These are phyloP conservation scores for Desmophyllum pertusum DNA, from an alignment of 92 coral and sea anemone genomes.

Conservation along the genomic window DNA sequence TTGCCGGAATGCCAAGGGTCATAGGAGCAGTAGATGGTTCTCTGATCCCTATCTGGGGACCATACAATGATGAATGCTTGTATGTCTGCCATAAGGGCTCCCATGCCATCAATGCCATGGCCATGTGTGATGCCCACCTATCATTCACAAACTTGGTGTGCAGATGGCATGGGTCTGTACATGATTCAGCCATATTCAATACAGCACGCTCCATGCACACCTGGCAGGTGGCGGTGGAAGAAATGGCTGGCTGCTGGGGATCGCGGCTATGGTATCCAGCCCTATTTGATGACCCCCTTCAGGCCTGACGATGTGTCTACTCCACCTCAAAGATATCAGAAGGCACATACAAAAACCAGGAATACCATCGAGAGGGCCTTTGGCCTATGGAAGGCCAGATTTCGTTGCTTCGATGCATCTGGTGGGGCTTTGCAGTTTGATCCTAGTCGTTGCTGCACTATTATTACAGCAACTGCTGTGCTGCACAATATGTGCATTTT, in stretches of 20 bases:
- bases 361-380: slow-evolving; percentile 20
- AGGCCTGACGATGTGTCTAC: slow-evolving; percentile 13
- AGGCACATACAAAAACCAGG: background rate
- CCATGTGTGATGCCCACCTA: slow-evolving; percentile 11
- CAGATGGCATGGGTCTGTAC: slow-evolving; percentile 33
- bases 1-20: slow-evolving; percentile 16
- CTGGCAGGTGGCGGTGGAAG: slow-evolving; percentile 14
- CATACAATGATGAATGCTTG: slow-evolving; percentile 5
- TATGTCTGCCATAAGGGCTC: slow-evolving; percentile 35
- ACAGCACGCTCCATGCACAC: slow-evolving; percentile 28
- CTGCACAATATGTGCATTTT: slow-evolving; percentile 23
- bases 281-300: slow-evolving; percentile 24
- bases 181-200: slow-evolving; percentile 25
- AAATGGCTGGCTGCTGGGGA: slow-evolving; percentile 26
- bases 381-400: slow-evolving; percentile 13
- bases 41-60: slow-evolving; percentile 14
- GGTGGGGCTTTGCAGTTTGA: slow-evolving; percentile 18
- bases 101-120: slow-evolving; percentile 27
- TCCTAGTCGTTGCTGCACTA: slow-evolving; percentile 5
- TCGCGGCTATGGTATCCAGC: slow-evolving; percentile 20
- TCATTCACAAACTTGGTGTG: slow-evolving; percentile 25
- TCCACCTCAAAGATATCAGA: slow-evolving; percentile 3
- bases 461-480: slow-evolving; percentile 23
- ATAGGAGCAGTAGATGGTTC: slow-evolving; percentile 36
- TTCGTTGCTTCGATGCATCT: slow-evolving; percentile 3